A percentile compares a stretch with the other conserved stretches of the same genome.
Evolutionary conservation across 2,113 vertebrate genomes (phyloP).

Genomic region (Dolichallabes microphthalmus): DNA sequence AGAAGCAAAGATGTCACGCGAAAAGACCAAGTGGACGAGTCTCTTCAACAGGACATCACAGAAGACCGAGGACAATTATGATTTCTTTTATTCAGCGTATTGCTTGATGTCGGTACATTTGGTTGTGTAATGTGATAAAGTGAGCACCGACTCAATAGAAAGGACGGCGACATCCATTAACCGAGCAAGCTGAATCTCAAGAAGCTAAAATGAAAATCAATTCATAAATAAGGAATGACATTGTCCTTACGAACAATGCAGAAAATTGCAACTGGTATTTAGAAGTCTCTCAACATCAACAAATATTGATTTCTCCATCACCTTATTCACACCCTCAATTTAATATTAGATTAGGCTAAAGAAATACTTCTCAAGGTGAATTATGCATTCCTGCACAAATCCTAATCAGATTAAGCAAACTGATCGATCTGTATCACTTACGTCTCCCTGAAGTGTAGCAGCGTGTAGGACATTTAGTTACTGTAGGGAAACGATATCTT

Average conservation of each 20-base stretch:
- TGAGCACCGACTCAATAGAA: conserved; percentile 31
- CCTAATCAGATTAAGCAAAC: conserved; percentile 51
- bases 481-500: conserved; percentile 1
- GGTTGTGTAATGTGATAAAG: conserved; percentile 29
- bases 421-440: conserved; percentile 51
- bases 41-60: conserved; percentile 25
- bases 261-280: conserved; percentile 53
- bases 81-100: conserved; percentile 38
- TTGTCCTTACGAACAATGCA: conserved; percentile 51
- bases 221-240: conserved; percentile 59
- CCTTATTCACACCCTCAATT: conserved; percentile 50
- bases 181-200: conserved; percentile 40
- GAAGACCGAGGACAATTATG: conserved; percentile 37
- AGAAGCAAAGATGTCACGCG: background rate
- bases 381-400: conserved; percentile 53
- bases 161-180: conserved; percentile 48
- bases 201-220: conserved; percentile 58
- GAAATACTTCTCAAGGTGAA: conserved; percentile 60
- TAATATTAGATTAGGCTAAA: conserved; percentile 59
- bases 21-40: background rate
- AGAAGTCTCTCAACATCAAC: conserved; percentile 57
- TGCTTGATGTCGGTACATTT: conserved; percentile 42
- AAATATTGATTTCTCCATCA: conserved; percentile 55
- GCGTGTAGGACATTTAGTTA: background rate
- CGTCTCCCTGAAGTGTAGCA: conserved; percentile 32